Base-by-base conservation (phyloP, 2,888 invertebrate genomes). In the Epicampocera succincta region DNA sequence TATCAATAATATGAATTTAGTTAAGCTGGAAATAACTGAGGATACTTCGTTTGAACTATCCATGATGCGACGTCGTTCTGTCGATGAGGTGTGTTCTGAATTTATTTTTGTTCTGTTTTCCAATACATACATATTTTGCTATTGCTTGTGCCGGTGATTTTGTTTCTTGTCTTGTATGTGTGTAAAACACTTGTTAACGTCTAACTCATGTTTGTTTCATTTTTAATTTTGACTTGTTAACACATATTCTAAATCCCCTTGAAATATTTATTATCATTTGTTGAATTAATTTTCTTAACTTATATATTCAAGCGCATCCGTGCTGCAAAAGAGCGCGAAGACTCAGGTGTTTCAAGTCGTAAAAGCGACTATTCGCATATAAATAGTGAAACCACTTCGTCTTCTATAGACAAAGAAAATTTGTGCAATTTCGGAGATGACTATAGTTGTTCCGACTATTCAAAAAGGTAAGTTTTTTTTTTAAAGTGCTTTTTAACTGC, bases 301-400 rank as follows among this genome's bases (percentile, higher is more conserved):
- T 0, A 13, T 5, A 5, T 46, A 33, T 33, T 33, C 8, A 33
- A 87, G 88, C 89, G 89, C 9, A 87, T 86, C 66, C 89, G 89
- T 2, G 83, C 80, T 2, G 87, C 86, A 0, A 90, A 90, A 79
- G 81, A 74, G 0, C 87, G 87, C 56, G 91, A 90, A 79, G 90
- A 90, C 68, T 90, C 90, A 0, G 93, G 93, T 54, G 93, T 93
- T 2, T 91, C 90, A 0, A 90, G 90, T 84, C 89, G 91, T 15
- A 93, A 93, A 84, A 92, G 93, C 29, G 91, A 92, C 54, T 88
- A 86, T 76, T 91, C 90, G 0, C 92, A 93, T 85, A 91, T 92
- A 1, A 92, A 92, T 77, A 92, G 92, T 84, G 92, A 93, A 85
- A 92, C 85, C 29, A 87, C 85, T 4, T 83, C 93, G 65, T 93